These are phyloP conservation scores for Paracanthobrama guichenoti DNA, from an alignment of 2,113 vertebrate genomes.

Conservation along the genomic window DNA sequence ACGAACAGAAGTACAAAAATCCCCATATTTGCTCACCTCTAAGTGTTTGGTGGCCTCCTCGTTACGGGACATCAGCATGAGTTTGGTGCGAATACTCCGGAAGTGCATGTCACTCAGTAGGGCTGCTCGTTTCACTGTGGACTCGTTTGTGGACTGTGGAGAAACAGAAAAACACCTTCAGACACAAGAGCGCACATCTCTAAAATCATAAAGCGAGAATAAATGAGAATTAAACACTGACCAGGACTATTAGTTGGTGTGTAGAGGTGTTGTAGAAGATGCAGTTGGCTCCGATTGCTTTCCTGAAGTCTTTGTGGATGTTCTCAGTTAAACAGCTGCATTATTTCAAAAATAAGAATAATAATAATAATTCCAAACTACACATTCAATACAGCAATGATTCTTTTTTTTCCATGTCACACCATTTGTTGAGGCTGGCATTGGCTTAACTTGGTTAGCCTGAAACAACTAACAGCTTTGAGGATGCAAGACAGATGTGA, in stretches of 20 bases:
- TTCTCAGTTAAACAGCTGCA: slow-evolving; percentile 85
- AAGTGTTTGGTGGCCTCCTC: slow-evolving; percentile 91
- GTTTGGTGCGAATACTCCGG: slow-evolving; percentile 89
- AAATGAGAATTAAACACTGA: slow-evolving; percentile 66
- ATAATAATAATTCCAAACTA: neutral
- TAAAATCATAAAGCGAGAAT: neutral
- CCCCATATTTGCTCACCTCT: slow-evolving; percentile 71
- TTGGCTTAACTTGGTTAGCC: neutral
- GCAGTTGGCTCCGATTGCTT: slow-evolving; percentile 88
- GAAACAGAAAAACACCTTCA: neutral
- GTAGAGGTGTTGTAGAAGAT: slow-evolving; percentile 83
- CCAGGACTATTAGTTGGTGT: slow-evolving; percentile 86
- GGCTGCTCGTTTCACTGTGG: slow-evolving; percentile 84
- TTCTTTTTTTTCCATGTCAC: neutral
- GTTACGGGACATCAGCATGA: slow-evolving; percentile 88
- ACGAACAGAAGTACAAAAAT: neutral
- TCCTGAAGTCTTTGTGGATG: slow-evolving; percentile 92
- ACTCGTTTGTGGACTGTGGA: slow-evolving; percentile 86
- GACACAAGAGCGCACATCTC: no score
- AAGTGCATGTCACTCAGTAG: slow-evolving; percentile 92
- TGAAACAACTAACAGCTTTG: neutral
- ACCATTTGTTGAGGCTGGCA: neutral
- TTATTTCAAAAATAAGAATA: slow-evolving; percentile 1
- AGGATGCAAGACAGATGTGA: neutral
- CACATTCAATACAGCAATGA: no score